Base-by-base conservation (phyloP, 2,888 invertebrate species). In the Cheilosia grossa region DNA sequence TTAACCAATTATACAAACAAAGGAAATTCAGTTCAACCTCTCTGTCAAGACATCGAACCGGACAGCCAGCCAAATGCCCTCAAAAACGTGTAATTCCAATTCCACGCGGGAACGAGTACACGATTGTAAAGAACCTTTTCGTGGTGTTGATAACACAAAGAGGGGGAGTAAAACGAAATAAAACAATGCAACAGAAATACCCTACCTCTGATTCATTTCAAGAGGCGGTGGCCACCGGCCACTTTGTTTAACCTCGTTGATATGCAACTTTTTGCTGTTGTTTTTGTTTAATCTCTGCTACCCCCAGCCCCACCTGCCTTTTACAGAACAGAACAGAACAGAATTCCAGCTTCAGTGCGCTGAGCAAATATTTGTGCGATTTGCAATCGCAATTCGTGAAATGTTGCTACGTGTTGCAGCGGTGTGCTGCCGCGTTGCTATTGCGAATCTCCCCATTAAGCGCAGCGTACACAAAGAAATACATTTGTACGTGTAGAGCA, bases 201-300 rank as follows among this genome's bases (percentile, higher is more conserved):
- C 53, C 70, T 69, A 74, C 70, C 74, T 64, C 80, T 83, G 83
- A 83, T 66, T 83, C 83, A 83, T 80, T 40, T 64, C 64, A 24
- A 70, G 74, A 74, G 83, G 83, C 67, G 79, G 79, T 79, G 79
- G 73, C 67, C 56, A 49, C 33, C 82, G 73, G 73, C 79, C 79
- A 83, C 79, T 80, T 80, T 83, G 83, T 83, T 80, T 80, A 83
- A 83, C 74, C 83, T 83, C 83, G 64, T 80, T 83, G 74, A 83
- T 79, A 83, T 83, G 74, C 74, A 75, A 58, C 70, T 83, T 79
- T 63, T 37, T 30, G 6, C 5, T 79, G 79, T 79, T n/a, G n/a
- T n/a, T n/a, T 69, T 30, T 30, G 9, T 30, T 74, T 53, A 74
- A 74, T 79, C 78, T 64, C 47, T 51, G 24, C 47, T 30, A 51